Evolutionary conservation across 2,797 vertebrate species (phyloP), one percentile per base, ranked within the genome.

Genomic region (Pangasius sanitwongsei): DNA sequence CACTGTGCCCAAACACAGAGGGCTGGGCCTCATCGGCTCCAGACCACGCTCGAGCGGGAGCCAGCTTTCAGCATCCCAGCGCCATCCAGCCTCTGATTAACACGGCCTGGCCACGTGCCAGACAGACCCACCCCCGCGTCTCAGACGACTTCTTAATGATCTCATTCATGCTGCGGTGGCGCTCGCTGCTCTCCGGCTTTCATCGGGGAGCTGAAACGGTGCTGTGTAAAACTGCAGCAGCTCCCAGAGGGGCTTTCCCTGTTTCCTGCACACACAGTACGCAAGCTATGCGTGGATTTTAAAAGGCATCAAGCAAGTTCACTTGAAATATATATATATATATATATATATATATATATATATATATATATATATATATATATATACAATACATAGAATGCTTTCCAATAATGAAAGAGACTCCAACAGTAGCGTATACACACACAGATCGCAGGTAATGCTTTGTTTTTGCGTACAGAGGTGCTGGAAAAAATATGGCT

Each of bases 1-100:
- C 87, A 88, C 91, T 80, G 86, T 92, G 91, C 90, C 93, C 90
- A 77, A 87, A 83, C 55, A 94, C 92, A 87, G 86, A 89, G 91
- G 86, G 83, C 90, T 91, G 55, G 89, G 91, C 91, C 82, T 6
- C 31, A 20, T 28, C 25, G 44, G 75, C 72, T 77, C 65, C 72
- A 87, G 65, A 44, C 78, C 5, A 12, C 82, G 37, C 63, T 65
- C 61, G 37, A 50, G 85, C 63, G 59, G 57, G 6, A 85, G 83
- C 80, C 57, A 61, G 34, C 31, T 65, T 63, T 80, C 55, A 88
- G 82, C 59, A 15, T 65, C 86, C 61, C 78, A 87, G 88, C 74
- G 31, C 83, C 87, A 80, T 34, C 53, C 41, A 61, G 78, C 78
- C 80, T 87, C 82, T 91, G 59, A 82, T 90, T 87, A 87, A 87